Evolutionary conservation across 2,797 vertebrate species (phyloP).

Genomic region (Takifugu rubripes): DNA sequence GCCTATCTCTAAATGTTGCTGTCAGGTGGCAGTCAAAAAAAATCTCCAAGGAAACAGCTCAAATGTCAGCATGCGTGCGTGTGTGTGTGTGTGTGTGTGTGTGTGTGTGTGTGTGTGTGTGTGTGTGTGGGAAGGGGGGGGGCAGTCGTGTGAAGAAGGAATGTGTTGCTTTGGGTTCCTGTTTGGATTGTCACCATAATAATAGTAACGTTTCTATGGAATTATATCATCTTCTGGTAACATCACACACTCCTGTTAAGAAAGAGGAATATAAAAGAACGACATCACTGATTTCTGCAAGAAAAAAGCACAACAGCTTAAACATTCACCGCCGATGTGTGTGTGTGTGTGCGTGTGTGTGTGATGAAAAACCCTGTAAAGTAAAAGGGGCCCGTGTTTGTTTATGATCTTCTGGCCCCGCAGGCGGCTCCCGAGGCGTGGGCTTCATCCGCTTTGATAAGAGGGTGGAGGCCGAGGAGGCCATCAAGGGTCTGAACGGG

Average conservation of each 20-base stretch:
- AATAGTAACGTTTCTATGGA: no score
- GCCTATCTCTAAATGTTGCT: constrained; percentile 70
- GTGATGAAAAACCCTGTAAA: constrained; percentile 50
- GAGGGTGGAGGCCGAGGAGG: constrained; percentile 99
- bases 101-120: constrained; percentile 20
- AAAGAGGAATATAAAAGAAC: no score
- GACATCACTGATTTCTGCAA: no score
- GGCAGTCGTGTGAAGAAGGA: constrained; percentile 20
- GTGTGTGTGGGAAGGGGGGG: constrained; percentile 15
- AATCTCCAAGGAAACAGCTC: constrained; percentile 73
- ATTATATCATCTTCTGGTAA: no score
- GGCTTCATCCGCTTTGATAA: constrained; percentile 99
- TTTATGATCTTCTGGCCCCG: constrained; percentile 80
- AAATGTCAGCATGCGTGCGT: constrained; percentile 67
- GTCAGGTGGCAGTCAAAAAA: constrained; percentile 75
- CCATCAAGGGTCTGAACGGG: constrained; percentile 99
- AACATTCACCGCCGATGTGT: no score
- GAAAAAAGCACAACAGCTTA: no score
- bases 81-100: constrained; percentile 28
- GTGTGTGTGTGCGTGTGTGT: constrained; percentile 1
- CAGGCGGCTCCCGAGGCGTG: constrained; percentile 98
- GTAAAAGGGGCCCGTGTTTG: constrained; percentile 69
- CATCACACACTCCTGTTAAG: no score
- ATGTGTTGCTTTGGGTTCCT: constrained; percentile 14
- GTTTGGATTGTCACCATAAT: background rate